Base-by-base conservation (phyloP, 2,113 vertebrate genomes). In the cattle (Bos taurus) region DNA sequence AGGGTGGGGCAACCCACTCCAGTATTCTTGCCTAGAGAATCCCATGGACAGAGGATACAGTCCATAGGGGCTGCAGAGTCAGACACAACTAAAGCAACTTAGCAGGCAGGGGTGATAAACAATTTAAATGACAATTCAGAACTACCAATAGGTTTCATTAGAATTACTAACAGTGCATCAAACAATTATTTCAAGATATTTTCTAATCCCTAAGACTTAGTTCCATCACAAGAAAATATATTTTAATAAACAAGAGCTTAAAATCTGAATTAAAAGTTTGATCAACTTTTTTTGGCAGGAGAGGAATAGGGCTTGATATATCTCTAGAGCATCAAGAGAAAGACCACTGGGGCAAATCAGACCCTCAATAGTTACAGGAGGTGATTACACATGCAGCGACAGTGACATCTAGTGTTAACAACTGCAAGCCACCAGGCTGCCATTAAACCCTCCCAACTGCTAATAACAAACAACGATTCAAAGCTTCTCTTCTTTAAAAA, bases 401-500 rank as follows among this genome's bases (percentile, higher is more conserved):
- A 97, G 97, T 87, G 98, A 94, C 98, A 98, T 85, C 98, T 98
- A 98, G 97, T 98, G 98, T 97, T 93, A 77, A 77, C 21, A 85
- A 57, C 25, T 74, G 87, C 26, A 95, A 91, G 43, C 60, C 33
- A 64, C 67, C 14, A 36, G 46, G 81, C 46, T 17, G 71, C 46
- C 12, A 77, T 43, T 48, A 83, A 91, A 64, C 28, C 54, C 19
- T 85, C 43, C 56, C 26, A 59, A 77, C 15, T 21, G 19, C 11
- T 80, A 19, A 88, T 64, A 19, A 88, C 23, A 94, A 81, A 77
- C 7, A 94, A 62, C 30, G 40, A 82, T 14, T 77, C 16, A 89
- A 94, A 94, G 48, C 6, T 88, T 88, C 4, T 92, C 56, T 67
- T 88, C 80, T 91, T 93, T 62, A 95, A 93, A 89, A 91, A 89